Evolutionary conservation across 2,113 vertebrate genomes (phyloP).

Genomic region (Actenoides hombroni): DNA sequence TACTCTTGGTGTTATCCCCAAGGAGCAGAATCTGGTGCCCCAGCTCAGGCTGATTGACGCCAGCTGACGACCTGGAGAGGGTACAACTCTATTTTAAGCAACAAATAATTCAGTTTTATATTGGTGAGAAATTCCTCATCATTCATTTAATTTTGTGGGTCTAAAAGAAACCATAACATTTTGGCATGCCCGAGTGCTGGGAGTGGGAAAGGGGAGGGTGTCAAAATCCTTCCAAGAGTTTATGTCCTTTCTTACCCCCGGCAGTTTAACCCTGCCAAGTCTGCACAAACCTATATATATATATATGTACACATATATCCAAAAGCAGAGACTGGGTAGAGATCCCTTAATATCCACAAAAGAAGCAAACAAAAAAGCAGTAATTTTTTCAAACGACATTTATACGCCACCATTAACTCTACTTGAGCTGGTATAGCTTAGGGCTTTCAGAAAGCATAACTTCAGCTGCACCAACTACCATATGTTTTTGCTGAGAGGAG

Average conservation of each 20-base stretch:
- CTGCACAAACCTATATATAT: not conserved
- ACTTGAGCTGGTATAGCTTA: not conserved
- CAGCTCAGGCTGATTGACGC: not conserved
- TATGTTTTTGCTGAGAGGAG: not conserved
- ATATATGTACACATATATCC: not conserved
- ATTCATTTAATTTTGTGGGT: not conserved
- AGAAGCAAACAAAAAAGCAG: not conserved
- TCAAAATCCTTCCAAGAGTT: slow-evolving; percentile 9
- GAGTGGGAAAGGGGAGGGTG: not conserved
- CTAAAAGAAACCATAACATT: not conserved
- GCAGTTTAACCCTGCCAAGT: not conserved
- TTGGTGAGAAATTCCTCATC: slow-evolving; percentile 44
- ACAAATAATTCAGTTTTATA: slow-evolving; percentile 36
- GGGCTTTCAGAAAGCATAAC: not conserved
- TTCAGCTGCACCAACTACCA: not conserved
- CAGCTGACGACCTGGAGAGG: not conserved
- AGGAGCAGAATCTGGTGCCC: not conserved
- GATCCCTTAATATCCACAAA: not conserved
- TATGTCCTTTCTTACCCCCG: not conserved
- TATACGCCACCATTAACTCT: not conserved
- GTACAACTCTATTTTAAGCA: slow-evolving; percentile 31
- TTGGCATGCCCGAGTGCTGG: not conserved
- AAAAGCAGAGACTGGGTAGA: not conserved
- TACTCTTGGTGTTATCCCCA: not conserved
- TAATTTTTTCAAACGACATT: not conserved